Base-by-base conservation (phyloP, 1,140 invertebrate species). In the Penaeus japonicus region DNA sequence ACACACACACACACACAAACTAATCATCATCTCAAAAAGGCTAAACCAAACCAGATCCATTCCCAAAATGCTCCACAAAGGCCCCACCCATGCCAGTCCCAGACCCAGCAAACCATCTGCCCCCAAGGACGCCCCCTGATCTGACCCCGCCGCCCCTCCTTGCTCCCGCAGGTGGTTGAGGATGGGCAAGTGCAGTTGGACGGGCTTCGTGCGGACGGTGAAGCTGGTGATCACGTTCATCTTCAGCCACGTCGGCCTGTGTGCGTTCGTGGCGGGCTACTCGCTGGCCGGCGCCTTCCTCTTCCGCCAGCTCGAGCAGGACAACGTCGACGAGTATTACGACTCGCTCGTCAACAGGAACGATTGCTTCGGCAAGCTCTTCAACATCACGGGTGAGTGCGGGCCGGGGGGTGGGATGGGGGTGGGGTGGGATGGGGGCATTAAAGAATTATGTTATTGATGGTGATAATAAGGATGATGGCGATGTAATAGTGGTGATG, bases 161-260 rank as follows among this genome's bases (percentile, higher is more conserved):
- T 70, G 10, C 32, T 27, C 35, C 30, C n/a, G 47, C n/a, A 88
- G 80, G 80, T 84, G 81, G 80, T 15, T 88, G 65, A 82, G 24
- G 70, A 90, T 89, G 88, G 90, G 81, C 5, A 87, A 90, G 78
- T 73, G 85, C 59, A 89, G 47, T 35, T 87, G 90, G 75, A 86
- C 53, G 47, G 78, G 78, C 30, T 84, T 90, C 73, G 85, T 87
- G 35, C 79, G 88, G 2, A 75, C 85, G 4, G 59, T 91, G 2
- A 91, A 91, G 65, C 62, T 89, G 32, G 81, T 91, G 15, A 87
- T 93, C 35, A 92, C 93, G 53, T 92, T 93, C 89, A 89, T 95
- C 22, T 95, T 95, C 91, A 95, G 94, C 4, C 94, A 95, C 91
- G 93, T 95, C 39, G 95, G 95, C 5, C 92, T 95, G 20, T 95